phyloP scores from a whole-genome alignment of 1,140 invertebrate genomes.

The Argopecten irradians region DNA sequence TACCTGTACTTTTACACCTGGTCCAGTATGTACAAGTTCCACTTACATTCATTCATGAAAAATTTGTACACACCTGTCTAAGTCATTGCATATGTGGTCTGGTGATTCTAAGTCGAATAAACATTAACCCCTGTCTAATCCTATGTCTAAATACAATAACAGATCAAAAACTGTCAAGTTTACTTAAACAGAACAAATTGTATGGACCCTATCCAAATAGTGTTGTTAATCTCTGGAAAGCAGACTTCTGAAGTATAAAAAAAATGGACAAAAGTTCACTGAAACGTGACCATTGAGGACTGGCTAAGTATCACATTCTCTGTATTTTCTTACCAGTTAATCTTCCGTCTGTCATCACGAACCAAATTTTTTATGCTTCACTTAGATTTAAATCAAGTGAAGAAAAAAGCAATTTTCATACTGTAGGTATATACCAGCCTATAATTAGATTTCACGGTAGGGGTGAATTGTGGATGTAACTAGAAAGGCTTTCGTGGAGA shows the following conservation, averaged over 20 bases:
- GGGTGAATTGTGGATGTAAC: too few species aligned
- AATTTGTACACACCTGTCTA: slow-evolving; percentile 9
- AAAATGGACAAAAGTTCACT: background rate
- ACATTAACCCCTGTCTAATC: background rate
- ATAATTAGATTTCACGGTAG: background rate
- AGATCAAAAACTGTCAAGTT: background rate
- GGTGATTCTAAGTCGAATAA: background rate
- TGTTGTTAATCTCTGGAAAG: background rate
- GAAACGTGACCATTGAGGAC: background rate
- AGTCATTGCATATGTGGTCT: background rate
- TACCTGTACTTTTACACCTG: slow-evolving; percentile 15
- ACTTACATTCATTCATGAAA: slow-evolving; percentile 18
- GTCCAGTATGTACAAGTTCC: background rate
- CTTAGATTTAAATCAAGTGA: slow-evolving; percentile 8
- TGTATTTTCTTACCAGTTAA: background rate
- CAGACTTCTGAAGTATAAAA: background rate
- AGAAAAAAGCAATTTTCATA: background rate
- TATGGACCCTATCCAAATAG: background rate
- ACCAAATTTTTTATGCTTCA: background rate
- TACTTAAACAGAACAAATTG: slow-evolving; percentile 6
- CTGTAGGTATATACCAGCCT: background rate
- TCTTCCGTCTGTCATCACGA: background rate
- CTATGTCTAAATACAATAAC: background rate
- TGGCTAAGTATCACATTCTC: background rate
- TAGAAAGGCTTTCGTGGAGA: too few species aligned